Percentiles rank a stretch among this genome's conserved stretches.
Evolutionary conservation across 2,797 vertebrate species (phyloP).

Genomic region (Micrastur ruficollis): DNA sequence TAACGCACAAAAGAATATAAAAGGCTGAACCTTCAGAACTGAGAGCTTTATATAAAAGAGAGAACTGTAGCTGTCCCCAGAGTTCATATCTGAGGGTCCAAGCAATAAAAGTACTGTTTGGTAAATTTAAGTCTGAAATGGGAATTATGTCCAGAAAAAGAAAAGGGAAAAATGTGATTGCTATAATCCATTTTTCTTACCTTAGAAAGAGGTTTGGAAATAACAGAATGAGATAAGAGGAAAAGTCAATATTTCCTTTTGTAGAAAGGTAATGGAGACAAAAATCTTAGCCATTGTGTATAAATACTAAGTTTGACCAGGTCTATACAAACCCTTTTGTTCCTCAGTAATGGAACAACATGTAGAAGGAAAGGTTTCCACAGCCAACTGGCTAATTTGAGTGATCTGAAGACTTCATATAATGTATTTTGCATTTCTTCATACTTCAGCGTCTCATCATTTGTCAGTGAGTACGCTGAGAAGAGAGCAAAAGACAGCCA

Average conservation of each 20-base stretch:
- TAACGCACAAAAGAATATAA: not conserved
- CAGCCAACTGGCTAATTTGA: not conserved
- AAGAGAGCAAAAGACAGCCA: not conserved
- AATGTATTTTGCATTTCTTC: not conserved
- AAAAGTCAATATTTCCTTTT: not conserved
- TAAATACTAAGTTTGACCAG: not conserved
- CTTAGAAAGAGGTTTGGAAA: not conserved
- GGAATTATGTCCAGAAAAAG: not conserved
- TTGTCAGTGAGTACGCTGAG: not conserved
- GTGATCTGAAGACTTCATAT: not conserved
- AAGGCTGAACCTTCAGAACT: not conserved
- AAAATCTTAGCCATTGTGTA: not conserved
- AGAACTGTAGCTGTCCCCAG: not conserved
- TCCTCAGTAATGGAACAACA: not conserved
- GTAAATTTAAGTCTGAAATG: not conserved
- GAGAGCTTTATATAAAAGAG: not conserved
- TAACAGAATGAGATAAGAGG: not conserved
- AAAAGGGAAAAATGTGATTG: not conserved
- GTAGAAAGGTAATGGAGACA: not conserved
- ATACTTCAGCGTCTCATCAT: not conserved
- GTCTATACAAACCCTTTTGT: not conserved
- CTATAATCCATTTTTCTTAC: not conserved
- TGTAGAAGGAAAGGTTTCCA: not conserved
- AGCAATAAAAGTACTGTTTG: not conserved
- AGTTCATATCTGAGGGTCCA: not conserved